Conservation (phyloP, 2,797 vertebrate species). For the Takifugu ocellatus region DNA sequence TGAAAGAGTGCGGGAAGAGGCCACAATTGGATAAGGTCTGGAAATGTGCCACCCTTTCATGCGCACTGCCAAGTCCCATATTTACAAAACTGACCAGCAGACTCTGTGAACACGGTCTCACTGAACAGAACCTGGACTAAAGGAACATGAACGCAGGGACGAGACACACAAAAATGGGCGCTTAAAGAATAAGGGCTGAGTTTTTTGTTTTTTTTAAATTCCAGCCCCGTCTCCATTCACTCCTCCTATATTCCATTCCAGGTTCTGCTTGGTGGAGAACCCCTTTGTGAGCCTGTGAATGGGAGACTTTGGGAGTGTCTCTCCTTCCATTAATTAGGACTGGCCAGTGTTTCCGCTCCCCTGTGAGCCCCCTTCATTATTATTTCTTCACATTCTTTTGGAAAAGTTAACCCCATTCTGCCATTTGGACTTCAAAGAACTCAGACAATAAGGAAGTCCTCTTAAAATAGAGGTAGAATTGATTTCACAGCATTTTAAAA, state of each 20-base stretch:
- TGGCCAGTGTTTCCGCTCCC: conserved; percentile 79
- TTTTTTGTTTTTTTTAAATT: conserved; percentile 35
- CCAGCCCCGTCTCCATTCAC: conserved; percentile 67
- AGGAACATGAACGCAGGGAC: conserved; percentile 54
- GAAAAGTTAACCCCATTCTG: conserved; percentile 70
- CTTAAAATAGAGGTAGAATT: conserved; percentile 35
- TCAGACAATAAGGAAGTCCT: conserved; percentile 45
- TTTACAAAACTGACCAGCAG: conserved; percentile 76
- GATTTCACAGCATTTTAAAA: conserved; percentile 11
- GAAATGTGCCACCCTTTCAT: conserved; percentile 68
- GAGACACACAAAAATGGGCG: conserved; percentile 55
- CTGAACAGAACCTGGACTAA: conserved; percentile 57
- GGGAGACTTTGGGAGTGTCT: conserved; percentile 77
- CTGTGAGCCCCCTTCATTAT: conserved; percentile 75
- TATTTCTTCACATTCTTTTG: conserved; percentile 75
- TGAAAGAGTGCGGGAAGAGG: conserved; percentile 47
- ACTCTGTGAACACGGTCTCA: conserved; percentile 54
- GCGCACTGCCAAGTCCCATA: conserved; percentile 53
- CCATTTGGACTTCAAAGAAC: conserved; percentile 69
- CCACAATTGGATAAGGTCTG: conserved; percentile 63
- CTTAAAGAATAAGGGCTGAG: conserved; percentile 55
- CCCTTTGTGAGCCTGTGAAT: conserved; percentile 85
- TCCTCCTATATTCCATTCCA: conserved; percentile 76
- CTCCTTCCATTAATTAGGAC: conserved; percentile 84
- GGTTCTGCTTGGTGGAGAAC: conserved; percentile 84